These are phyloP conservation scores for Lucinisca nassula DNA, from an alignment of 2,888 invertebrate genomes.

Conservation along the genomic window DNA sequence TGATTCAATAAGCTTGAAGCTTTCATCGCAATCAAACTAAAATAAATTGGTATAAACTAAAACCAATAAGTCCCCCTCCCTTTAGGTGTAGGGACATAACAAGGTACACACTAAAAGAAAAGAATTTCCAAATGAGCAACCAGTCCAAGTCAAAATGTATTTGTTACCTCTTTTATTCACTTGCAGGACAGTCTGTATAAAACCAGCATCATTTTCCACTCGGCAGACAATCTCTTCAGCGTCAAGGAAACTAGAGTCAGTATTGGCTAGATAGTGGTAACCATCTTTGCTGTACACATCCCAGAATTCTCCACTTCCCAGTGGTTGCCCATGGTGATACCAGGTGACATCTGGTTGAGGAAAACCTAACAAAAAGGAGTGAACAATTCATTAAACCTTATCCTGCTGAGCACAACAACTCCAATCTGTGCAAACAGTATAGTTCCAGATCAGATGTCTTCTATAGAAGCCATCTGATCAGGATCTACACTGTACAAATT, in stretches of 20 bases:
- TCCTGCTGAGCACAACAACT: background rate
- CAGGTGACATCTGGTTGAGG: conserved; percentile 58
- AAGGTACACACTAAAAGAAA: too few species aligned
- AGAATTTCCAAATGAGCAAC: background rate
- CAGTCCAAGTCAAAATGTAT: background rate
- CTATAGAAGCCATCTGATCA: too few species aligned
- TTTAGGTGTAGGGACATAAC: too few species aligned
- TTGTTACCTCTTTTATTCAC: conserved; percentile 51
- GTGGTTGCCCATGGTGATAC: conserved; percentile 58
- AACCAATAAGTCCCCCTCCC: too few species aligned
- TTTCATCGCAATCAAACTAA: too few species aligned
- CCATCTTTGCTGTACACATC: conserved; percentile 65
- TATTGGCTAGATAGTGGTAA: conserved; percentile 71
- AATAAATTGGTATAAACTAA: too few species aligned
- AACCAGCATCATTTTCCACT: conserved; percentile 59
- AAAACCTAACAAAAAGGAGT: conserved; percentile 26
- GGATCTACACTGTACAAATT: too few species aligned
- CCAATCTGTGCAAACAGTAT: too few species aligned
- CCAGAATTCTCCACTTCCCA: conserved; percentile 58
- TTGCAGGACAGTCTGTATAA: conserved; percentile 35
- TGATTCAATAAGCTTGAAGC: too few species aligned
- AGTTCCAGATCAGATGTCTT: too few species aligned
- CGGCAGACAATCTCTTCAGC: conserved; percentile 80
- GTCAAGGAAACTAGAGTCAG: conserved; percentile 69
- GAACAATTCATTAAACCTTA: background rate